A percentile compares a stretch with the other conserved stretches of the same genome.
Conservation (phyloP, 2,113 vertebrate genomes). For the Equus quagga region DNA sequence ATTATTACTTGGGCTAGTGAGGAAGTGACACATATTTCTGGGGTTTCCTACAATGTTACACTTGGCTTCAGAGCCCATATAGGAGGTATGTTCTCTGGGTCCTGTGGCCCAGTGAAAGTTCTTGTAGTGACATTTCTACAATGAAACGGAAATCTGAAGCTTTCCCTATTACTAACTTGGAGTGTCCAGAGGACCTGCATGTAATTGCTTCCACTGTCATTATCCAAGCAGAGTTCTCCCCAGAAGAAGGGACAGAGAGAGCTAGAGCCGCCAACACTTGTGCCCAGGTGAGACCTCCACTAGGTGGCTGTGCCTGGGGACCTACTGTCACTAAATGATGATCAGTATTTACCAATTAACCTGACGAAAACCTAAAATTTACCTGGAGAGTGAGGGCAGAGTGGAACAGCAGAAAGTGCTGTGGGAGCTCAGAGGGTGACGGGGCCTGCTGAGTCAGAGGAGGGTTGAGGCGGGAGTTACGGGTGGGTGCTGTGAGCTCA, state of each 20-base stretch:
- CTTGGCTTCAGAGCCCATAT: neutral
- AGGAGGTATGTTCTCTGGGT: neutral
- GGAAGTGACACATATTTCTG: neutral
- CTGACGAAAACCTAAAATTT: neutral
- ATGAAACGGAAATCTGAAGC: neutral
- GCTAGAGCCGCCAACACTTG: rapidly evolving
- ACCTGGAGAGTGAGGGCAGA: neutral
- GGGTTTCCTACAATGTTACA: neutral
- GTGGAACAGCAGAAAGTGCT: neutral
- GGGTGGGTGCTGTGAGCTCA: neutral
- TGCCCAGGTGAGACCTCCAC: neutral
- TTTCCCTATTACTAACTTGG: neutral
- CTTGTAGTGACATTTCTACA: neutral
- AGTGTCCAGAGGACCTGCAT: neutral
- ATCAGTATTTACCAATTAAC: neutral
- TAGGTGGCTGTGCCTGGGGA: neutral
- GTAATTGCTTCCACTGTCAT: rapidly evolving
- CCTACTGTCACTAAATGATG: neutral
- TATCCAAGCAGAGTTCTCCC: neutral
- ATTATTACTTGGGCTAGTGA: neutral
- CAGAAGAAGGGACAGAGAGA: neutral
- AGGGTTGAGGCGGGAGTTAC: neutral
- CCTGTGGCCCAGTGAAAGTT: neutral
- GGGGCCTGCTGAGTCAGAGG: neutral
- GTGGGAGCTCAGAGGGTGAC: neutral